Conservation (phyloP, 2,888 invertebrate genomes). For the Perithous albicinctus region DNA sequence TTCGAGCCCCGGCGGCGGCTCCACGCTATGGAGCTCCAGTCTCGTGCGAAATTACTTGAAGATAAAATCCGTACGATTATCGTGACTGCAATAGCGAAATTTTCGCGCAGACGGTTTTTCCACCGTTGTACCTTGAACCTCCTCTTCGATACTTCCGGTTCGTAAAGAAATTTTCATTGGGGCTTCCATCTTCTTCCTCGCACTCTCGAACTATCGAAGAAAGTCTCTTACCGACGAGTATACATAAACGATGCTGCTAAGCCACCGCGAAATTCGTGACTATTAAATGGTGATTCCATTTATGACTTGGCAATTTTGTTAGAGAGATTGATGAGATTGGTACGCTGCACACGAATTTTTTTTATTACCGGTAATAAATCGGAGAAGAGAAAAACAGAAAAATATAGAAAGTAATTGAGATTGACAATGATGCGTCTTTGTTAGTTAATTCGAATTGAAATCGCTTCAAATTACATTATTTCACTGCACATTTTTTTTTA, state of each 20-base stretch:
- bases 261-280: background rate
- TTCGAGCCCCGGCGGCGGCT: conserved; percentile 5
- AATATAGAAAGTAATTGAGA: background rate
- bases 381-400: background rate
- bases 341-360: background rate
- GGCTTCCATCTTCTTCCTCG: background rate
- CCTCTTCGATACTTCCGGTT: background rate
- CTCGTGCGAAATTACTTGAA: conserved; percentile 20
- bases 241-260: background rate
- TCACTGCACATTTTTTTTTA: too few species aligned
- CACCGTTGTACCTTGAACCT: background rate
- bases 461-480: background rate
- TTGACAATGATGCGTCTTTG: background rate
- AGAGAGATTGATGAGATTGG: background rate
- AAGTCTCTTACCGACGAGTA: background rate
- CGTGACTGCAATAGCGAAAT: background rate
- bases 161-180: background rate
- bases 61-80: conserved; percentile 24
- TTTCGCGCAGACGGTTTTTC: background rate
- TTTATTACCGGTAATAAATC: background rate
- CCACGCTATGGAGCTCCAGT: background rate
- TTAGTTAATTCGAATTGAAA: background rate
- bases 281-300: background rate
- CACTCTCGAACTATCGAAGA: background rate
- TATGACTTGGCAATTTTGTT: conserved; percentile 5